A percentile compares a stretch with the other conserved stretches of the same genome.
These are phyloP conservation scores for Solenopsis invicta DNA, from an alignment of 1,140 invertebrate species.

Conservation along the genomic window DNA sequence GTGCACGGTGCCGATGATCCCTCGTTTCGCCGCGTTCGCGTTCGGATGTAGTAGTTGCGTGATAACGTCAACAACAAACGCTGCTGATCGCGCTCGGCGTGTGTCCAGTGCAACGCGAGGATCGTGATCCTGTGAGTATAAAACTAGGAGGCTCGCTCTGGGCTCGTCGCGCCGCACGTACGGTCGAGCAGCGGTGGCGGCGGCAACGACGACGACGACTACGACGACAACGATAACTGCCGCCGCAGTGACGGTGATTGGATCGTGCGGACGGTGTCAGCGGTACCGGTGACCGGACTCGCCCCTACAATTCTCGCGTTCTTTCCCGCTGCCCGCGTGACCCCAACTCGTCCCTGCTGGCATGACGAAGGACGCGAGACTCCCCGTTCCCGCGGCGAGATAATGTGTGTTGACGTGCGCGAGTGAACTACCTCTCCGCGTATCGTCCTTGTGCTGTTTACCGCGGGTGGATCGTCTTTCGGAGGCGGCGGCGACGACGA, in stretches of 20 bases:
- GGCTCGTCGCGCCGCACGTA: conserved; percentile 24
- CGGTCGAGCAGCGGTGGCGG: conserved; percentile 10
- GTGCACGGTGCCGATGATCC: conserved; percentile 80
- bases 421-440: conserved; percentile 66
- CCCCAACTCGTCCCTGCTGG: conserved; percentile 12
- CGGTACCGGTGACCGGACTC: background rate
- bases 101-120: background rate
- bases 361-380: conserved; percentile 67
- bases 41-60: conserved; percentile 57
- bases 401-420: conserved; percentile 67
- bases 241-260: conserved; percentile 8
- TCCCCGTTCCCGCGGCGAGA: conserved; percentile 20
- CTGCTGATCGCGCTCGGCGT: background rate
- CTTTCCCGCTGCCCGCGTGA: no score
- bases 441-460: conserved; percentile 66
- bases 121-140: no score
- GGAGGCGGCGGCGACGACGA: conserved; percentile 24
- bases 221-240: background rate
- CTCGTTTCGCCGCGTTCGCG: conserved; percentile 65
- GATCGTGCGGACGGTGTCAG: conserved; percentile 36
- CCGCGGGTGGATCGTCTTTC: background rate
- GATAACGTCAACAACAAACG: background rate
- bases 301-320: conserved; percentile 3
- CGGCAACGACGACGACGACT: background rate
- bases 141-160: background rate